A percentile compares a stretch with the other conserved stretches of the same genome.
phyloP scores from a whole-genome alignment of 2,113 vertebrate species.

The Ailuropoda melanoleuca region DNA sequence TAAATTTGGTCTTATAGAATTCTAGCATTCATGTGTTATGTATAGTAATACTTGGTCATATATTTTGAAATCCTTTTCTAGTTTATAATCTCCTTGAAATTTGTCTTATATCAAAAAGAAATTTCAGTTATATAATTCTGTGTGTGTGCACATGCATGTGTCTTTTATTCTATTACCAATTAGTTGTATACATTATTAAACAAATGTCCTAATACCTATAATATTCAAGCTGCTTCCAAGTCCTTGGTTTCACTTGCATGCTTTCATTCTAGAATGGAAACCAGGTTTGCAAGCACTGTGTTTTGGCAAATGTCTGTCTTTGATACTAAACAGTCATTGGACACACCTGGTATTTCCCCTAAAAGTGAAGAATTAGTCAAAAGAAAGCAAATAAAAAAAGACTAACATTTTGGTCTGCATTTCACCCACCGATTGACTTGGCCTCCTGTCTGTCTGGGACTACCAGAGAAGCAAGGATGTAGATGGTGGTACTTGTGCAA shows the following conservation, averaged over 20 bases:
- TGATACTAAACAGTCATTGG: background rate
- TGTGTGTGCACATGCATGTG: background rate
- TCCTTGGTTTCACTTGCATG: background rate
- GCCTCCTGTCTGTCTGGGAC: background rate
- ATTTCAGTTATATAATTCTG: background rate
- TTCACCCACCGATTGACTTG: background rate
- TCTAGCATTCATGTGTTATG: background rate
- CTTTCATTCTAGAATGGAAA: background rate
- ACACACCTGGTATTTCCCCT: background rate
- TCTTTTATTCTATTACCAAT: background rate
- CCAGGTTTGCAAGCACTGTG: background rate
- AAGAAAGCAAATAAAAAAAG: background rate
- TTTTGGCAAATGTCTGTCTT: background rate
- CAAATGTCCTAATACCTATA: background rate
- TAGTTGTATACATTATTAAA: background rate
- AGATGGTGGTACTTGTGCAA: background rate
- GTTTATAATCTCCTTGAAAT: background rate
- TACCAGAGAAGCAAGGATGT: background rate
- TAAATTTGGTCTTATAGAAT: background rate
- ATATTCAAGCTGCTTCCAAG: background rate
- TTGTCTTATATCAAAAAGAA: background rate
- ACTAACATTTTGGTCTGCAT: background rate
- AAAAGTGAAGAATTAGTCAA: background rate
- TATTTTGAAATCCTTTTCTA: constrained; percentile 33
- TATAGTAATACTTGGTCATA: background rate